phyloP scores from a whole-genome alignment of 2,888 invertebrate genomes.

The Corbicula japonica region DNA sequence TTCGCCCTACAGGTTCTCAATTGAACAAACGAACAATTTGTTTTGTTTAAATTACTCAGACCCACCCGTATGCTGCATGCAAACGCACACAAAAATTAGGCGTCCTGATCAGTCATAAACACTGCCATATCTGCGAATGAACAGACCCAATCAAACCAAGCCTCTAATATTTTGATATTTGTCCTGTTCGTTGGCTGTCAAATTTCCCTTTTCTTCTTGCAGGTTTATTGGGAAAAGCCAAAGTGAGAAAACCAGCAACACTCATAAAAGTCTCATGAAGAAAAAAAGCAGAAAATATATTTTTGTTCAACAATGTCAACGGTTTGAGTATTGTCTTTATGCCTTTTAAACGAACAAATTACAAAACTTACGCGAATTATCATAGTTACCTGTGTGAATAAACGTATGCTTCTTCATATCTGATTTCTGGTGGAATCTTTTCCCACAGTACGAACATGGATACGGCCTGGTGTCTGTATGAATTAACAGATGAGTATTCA shows the following conservation, averaged over 20 bases:
- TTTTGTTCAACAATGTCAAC: not conserved
- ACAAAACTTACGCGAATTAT: not conserved
- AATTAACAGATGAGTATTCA: constrained; percentile 98
- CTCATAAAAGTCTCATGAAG: not conserved
- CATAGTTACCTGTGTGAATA: constrained; percentile 95
- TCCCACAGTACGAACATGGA: constrained; percentile 99
- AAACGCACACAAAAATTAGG: no score
- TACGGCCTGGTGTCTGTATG: constrained; percentile 99
- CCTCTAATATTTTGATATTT: no score
- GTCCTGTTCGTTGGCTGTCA: no score
- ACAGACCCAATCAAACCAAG: no score
- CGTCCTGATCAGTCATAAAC: no score
- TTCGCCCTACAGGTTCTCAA: no score
- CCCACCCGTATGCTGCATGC: no score
- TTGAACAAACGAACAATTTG: no score
- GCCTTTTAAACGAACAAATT: not conserved
- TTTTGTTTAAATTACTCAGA: no score
- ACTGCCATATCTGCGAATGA: no score
- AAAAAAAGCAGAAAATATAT: not conserved
- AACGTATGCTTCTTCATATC: constrained; percentile 99
- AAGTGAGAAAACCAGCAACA: not conserved
- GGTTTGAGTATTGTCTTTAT: not conserved
- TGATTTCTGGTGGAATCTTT: constrained; percentile 99
- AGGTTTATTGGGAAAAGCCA: not conserved
- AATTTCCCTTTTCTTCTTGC: not conserved